Evolutionary conservation across 2,888 invertebrate species (phyloP), one percentile per base, ranked within the genome.

Genomic region (Nephrotoma guestfalica): DNA sequence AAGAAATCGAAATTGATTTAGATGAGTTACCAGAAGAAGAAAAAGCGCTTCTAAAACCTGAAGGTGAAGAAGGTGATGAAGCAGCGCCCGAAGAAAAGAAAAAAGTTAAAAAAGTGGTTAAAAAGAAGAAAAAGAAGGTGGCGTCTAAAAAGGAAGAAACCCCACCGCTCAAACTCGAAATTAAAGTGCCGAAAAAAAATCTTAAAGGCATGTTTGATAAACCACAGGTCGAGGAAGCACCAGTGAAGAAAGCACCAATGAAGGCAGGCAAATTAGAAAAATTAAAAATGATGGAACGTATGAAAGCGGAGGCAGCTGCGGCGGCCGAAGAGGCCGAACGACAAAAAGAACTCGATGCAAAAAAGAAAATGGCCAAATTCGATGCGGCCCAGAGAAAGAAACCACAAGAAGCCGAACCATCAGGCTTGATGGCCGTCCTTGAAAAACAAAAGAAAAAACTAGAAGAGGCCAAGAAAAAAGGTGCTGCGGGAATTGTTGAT

Each of bases 231-330:
- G 88, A 89, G 51, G 88, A 89, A 43, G 89, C 89, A 7, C 86
- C 88, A 86, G 89, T 89, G 40, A 90, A 90, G 5, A 91, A 90
- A 87, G 91, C 91, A 45, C 91, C 91, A 71, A 90, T 91, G 86
- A 90, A 91, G 87, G 87, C 89, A 88, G 88, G 87, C 11, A 91
- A 91, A 88, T 57, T 85, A 6, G 85, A 85, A 85, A 85, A 85
- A 85, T 11, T 85, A 87, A 91, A 91, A 88, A 88, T 90, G 86
- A 90, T 90, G 42, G 87, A 91, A 83, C 90, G 91, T 89, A 90
- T 91, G 89, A 91, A 92, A 87, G 90, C 91, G n/a, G 90, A 88
- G 85, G 91, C 90, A 0, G 91, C 91, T 0, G 91, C 90, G 18
- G 90, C 90, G 87, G 90, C 91, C 43, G 90, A 90, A 42, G 90